Conservation (phyloP, 2,888 invertebrate genomes). For the Eilema caniola region DNA sequence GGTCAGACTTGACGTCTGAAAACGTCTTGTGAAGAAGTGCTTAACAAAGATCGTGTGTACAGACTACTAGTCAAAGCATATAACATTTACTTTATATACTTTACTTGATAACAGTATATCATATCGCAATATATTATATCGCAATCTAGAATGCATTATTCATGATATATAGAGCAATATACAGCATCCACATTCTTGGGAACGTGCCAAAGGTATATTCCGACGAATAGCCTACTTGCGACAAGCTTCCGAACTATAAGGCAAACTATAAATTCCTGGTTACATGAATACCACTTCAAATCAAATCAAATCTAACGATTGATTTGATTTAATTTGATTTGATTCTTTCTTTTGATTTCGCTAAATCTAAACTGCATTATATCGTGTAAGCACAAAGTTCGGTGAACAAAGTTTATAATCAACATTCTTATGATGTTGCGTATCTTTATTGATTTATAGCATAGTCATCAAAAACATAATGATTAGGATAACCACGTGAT, state of each 20-base stretch:
- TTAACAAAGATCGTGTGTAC: neutral
- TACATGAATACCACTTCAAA: too few relatives aligned
- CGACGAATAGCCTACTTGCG: conserved; percentile 48
- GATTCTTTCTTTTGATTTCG: neutral
- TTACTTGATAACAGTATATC: neutral
- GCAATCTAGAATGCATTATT: neutral
- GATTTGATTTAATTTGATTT: too few relatives aligned
- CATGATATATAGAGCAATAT: conserved; percentile 23
- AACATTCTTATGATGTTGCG: neutral
- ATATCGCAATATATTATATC: neutral
- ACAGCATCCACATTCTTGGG: conserved; percentile 56
- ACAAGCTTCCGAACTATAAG: conserved; percentile 38
- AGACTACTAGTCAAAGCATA: too few relatives aligned
- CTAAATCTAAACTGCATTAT: neutral
- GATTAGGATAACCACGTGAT: too few relatives aligned
- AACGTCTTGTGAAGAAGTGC: neutral
- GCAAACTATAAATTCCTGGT: conserved; percentile 35
- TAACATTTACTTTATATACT: too few relatives aligned
- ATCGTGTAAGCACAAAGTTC: neutral
- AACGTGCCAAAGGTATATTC: conserved; percentile 45
- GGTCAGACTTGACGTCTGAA: conserved; percentile 10
- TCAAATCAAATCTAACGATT: too few relatives aligned
- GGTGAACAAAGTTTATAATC: neutral
- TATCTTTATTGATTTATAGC: neutral
- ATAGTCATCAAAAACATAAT: neutral